These are phyloP conservation scores for Drosophila neotestacea DNA, from an alignment of 2,888 invertebrate species.

Conservation along the genomic window DNA sequence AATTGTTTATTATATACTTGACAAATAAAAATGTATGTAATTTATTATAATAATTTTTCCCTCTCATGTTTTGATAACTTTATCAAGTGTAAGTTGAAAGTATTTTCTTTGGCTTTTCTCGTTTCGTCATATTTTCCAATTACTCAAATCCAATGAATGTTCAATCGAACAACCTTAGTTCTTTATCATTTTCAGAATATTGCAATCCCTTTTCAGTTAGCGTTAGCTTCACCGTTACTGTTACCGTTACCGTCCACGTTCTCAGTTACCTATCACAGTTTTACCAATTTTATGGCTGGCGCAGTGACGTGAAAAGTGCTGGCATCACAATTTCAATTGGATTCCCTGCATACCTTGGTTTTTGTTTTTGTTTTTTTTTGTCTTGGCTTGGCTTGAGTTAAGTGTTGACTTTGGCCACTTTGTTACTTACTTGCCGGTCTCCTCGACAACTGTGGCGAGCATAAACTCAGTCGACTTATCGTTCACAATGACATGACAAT, in stretches of 20 bases:
- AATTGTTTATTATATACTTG: too few relatives aligned
- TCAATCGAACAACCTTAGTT: not conserved
- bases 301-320: slow-evolving; percentile 18
- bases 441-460: slow-evolving; percentile 94
- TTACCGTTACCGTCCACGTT: not conserved
- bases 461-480: slow-evolving; percentile 96
- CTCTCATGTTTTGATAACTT: too few relatives aligned
- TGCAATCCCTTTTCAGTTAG: not conserved
- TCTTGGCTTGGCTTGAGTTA: not conserved
- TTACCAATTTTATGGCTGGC: slow-evolving; percentile 22
- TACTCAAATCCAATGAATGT: not conserved
- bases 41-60: too few relatives aligned
- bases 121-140: not conserved
- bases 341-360: not conserved
- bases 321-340: slow-evolving; percentile 20
- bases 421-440: slow-evolving; percentile 90
- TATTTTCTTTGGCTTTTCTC: not conserved
- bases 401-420: slow-evolving; percentile 10
- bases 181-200: not conserved
- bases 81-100: not conserved
- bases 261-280: slow-evolving; percentile 20
- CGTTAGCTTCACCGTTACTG: not conserved
- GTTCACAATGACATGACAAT: slow-evolving; percentile 94
- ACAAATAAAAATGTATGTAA: too few relatives aligned
- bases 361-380: too few relatives aligned